These are phyloP conservation scores for Muscicapa adusta DNA, from an alignment of 2,113 vertebrate species.

Conservation along the genomic window DNA sequence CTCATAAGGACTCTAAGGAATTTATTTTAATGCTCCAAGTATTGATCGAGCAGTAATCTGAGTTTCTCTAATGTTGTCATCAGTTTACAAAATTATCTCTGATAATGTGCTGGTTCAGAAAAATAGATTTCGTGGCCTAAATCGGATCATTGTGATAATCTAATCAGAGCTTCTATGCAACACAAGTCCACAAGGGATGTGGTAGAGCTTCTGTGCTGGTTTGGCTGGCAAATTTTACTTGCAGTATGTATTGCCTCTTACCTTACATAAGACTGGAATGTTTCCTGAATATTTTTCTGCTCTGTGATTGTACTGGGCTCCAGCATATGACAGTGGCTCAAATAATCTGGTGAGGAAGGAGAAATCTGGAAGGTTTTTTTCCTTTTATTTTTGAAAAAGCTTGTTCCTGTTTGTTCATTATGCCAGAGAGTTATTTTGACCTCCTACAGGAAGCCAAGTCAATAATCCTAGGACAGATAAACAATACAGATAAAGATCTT, in stretches of 20 bases:
- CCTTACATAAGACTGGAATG: neutral
- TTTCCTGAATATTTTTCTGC: neutral
- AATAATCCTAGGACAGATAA: neutral
- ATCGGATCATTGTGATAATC: neutral
- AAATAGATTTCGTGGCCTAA: neutral
- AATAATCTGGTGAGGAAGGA: neutral
- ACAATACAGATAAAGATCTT: neutral
- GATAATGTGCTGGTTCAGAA: constrained; percentile 7
- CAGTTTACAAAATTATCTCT: constrained; percentile 5
- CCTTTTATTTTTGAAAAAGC: neutral
- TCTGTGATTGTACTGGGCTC: neutral
- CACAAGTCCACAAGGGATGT: neutral
- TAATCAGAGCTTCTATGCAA: neutral
- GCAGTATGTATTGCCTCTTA: neutral
- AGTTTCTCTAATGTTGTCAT: constrained; percentile 5
- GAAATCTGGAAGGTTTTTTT: neutral
- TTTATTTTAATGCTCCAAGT: constrained; percentile 7
- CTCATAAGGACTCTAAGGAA: neutral
- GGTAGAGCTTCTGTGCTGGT: neutral
- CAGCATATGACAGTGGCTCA: neutral
- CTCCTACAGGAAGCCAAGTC: neutral
- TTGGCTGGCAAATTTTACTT: neutral
- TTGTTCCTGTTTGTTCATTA: neutral
- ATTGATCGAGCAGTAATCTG: neutral
- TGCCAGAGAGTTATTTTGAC: neutral